These are phyloP conservation scores for Saccostrea cuccullata DNA, from an alignment of 1,140 invertebrate genomes.

Conservation along the genomic window DNA sequence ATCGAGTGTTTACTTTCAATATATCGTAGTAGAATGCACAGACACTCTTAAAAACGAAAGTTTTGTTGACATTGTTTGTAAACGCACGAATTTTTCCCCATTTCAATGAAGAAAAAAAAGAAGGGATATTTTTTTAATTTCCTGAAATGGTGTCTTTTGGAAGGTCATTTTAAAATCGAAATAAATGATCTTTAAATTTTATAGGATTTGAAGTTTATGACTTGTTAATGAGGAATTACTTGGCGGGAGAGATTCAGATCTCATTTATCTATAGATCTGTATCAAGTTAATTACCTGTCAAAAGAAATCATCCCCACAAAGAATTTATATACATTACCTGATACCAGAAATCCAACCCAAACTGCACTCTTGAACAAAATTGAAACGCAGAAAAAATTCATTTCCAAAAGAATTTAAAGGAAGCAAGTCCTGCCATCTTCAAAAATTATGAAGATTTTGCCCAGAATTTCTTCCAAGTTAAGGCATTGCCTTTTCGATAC, in stretches of 20 bases:
- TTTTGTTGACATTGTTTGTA: too few relatives aligned
- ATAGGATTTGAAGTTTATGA: not conserved
- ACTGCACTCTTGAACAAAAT: not conserved
- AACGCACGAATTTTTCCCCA: too few relatives aligned
- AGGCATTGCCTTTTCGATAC: not conserved
- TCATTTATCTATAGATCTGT: not conserved
- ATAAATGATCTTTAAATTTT: too few relatives aligned
- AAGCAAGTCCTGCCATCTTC: not conserved
- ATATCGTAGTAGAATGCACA: too few relatives aligned
- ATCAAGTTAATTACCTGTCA: not conserved
- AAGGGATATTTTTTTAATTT: too few relatives aligned
- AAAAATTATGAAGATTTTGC: not conserved
- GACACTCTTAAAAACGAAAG: too few relatives aligned
- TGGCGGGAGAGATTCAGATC: not conserved
- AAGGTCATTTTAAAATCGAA: too few relatives aligned
- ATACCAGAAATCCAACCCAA: not conserved
- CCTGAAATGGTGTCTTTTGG: too few relatives aligned
- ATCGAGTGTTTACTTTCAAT: too few relatives aligned
- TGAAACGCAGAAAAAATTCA: slow-evolving; percentile 8
- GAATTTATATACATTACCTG: not conserved
- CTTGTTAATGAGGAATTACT: not conserved
- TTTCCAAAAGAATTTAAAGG: not conserved
- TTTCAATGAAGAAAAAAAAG: too few relatives aligned
- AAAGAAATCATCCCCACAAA: not conserved
- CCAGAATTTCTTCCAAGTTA: not conserved